These are phyloP conservation scores for Mnemiopsis leidyi DNA, from an alignment of 37 sponge, comb jelly and placozoan species.

Conservation along the genomic window DNA sequence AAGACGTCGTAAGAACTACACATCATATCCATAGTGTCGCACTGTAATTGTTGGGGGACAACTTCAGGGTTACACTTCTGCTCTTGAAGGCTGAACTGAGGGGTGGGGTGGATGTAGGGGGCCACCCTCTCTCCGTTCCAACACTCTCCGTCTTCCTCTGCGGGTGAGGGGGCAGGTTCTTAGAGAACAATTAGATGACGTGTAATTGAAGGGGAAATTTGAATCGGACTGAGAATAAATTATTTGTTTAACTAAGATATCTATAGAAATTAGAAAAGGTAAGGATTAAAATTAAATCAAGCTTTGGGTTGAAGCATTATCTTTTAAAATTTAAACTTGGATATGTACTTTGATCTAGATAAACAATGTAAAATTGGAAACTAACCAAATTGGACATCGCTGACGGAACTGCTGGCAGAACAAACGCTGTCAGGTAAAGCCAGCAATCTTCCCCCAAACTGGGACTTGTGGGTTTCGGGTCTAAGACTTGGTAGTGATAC, in stretches of 20 bases:
- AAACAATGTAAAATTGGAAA: too few species aligned
- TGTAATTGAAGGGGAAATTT: background rate
- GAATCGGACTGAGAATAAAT: background rate
- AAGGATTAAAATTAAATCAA: too few species aligned
- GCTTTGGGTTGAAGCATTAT: too few species aligned
- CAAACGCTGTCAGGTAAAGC: background rate
- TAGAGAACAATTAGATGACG: background rate
- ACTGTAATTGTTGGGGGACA: background rate
- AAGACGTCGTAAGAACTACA: background rate
- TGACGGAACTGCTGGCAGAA: background rate
- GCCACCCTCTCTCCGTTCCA: background rate
- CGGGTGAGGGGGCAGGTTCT: background rate
- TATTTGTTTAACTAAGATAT: too few species aligned
- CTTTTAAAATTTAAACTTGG: too few species aligned
- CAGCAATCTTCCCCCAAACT: background rate
- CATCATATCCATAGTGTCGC: background rate
- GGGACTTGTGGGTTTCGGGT: background rate
- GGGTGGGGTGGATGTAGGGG: constrained; percentile 31
- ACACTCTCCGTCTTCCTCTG: background rate
- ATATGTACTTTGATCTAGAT: too few species aligned
- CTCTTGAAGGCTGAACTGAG: background rate
- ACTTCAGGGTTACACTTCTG: constrained; percentile 45
- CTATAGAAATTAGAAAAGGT: too few species aligned
- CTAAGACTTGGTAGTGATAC: background rate
- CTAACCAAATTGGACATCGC: constrained; percentile 10